These are phyloP conservation scores for Eulimnadia texana DNA, from an alignment of 1,140 invertebrate genomes.

Conservation along the genomic window DNA sequence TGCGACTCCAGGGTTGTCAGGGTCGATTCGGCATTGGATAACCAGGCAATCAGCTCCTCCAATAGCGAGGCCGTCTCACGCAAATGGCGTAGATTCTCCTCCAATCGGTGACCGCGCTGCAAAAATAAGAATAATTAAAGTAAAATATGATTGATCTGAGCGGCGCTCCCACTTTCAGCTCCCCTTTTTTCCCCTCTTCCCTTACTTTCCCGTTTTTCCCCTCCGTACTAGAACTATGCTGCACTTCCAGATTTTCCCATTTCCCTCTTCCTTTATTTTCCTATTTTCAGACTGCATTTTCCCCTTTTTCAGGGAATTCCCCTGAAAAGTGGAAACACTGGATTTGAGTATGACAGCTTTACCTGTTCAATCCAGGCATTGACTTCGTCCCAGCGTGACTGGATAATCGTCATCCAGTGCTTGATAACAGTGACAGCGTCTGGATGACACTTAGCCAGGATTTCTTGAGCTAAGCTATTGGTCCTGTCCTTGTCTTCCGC, in stretches of 20 bases:
- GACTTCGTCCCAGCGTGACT: slow-evolving; percentile 90
- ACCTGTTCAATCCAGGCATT: slow-evolving; percentile 52
- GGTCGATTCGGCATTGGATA: slow-evolving; percentile 71
- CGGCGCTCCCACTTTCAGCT: too few relatives aligned
- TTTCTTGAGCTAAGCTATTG: slow-evolving; percentile 68
- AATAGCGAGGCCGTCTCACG: slow-evolving; percentile 46
- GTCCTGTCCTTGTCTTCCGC: slow-evolving; percentile 76
- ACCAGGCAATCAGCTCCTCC: slow-evolving; percentile 85
- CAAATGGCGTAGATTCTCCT: slow-evolving; percentile 47
- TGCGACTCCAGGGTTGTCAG: slow-evolving; percentile 66
- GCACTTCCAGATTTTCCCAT: too few relatives aligned
- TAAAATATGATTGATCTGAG: too few relatives aligned
- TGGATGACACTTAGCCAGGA: slow-evolving; percentile 81
- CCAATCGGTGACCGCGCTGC: slow-evolving; percentile 67
- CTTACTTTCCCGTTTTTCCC: too few relatives aligned
- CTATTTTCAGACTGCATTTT: too few relatives aligned
- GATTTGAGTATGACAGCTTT: slow-evolving; percentile 3
- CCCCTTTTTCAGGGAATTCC: too few relatives aligned
- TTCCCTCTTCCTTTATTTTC: too few relatives aligned
- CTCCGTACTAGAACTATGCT: too few relatives aligned
- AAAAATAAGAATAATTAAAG: slow-evolving; percentile 24
- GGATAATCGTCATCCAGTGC: slow-evolving; percentile 94
- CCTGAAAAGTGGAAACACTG: too few relatives aligned
- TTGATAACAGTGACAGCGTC: slow-evolving; percentile 87
- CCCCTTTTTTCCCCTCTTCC: too few relatives aligned